These are phyloP conservation scores for Papilio dardanus DNA, from an alignment of 1,140 invertebrate genomes.

Conservation along the genomic window DNA sequence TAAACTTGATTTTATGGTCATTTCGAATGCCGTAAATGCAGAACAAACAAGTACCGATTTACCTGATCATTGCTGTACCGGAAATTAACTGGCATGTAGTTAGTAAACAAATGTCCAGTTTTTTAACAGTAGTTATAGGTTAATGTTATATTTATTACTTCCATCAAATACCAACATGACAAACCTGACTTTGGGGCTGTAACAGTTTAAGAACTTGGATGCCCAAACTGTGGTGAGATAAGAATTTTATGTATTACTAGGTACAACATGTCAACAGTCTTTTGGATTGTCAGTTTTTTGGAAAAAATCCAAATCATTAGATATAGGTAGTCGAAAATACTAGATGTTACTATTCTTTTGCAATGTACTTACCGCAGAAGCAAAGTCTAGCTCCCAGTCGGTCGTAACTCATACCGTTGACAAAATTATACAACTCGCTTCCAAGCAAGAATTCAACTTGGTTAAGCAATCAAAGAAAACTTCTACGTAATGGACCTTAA, in stretches of 20 bases:
- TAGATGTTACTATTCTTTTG: background rate
- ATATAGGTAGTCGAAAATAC: background rate
- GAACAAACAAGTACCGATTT: background rate
- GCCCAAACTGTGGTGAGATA: no score
- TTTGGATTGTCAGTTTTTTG: no score
- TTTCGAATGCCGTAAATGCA: background rate
- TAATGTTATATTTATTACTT: no score
- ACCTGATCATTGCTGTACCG: slow-evolving; percentile 2
- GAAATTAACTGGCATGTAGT: background rate
- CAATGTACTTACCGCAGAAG: background rate
- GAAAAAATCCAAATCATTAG: background rate
- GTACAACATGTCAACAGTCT: no score
- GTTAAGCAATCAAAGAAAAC: slow-evolving; percentile 52
- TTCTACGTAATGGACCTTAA: slow-evolving; percentile 48
- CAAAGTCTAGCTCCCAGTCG: background rate
- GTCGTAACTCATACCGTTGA: slow-evolving; percentile 45
- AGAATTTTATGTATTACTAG: no score
- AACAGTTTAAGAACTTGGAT: no score
- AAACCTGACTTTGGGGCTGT: no score
- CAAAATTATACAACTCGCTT: slow-evolving; percentile 52
- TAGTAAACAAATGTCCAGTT: background rate
- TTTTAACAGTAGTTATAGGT: background rate
- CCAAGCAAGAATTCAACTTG: slow-evolving; percentile 49
- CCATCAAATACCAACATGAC: no score
- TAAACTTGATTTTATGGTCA: background rate